Conservation (phyloP, 2,113 vertebrate genomes). For the Leptocoma aspasia region DNA sequence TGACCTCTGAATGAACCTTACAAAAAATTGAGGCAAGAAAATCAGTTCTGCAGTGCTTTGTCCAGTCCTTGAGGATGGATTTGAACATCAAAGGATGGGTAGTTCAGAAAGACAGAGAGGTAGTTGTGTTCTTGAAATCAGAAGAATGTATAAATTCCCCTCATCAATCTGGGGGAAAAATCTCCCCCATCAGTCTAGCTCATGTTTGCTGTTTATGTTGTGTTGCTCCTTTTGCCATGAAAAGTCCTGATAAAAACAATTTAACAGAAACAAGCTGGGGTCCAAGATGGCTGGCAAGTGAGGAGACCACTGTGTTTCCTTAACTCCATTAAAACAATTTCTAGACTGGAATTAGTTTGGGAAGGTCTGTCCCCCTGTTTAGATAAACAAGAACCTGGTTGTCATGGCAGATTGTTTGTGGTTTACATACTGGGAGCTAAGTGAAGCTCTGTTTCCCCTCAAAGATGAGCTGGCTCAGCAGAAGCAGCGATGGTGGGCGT, state of each 20-base stretch:
- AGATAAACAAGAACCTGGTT: neutral
- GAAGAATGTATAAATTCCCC: neutral
- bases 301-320: neutral
- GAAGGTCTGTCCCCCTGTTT: neutral
- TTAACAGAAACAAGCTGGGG: neutral
- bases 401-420: neutral
- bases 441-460: neutral
- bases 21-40: constrained; percentile 50
- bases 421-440: neutral
- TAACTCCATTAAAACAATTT: neutral
- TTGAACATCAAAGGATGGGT: constrained; percentile 40
- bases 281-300: neutral
- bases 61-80: constrained; percentile 17
- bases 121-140: neutral
- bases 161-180: neutral
- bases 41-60: constrained; percentile 46
- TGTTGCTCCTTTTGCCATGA: neutral
- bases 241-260: neutral
- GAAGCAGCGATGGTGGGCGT: neutral
- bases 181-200: neutral
- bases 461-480: neutral
- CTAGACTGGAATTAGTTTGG: neutral
- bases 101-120: constrained; percentile 12
- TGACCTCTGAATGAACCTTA: constrained; percentile 75
- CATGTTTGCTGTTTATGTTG: neutral